Percentiles rank a stretch among this genome's conserved stretches.
Conservation (phyloP, 2,888 invertebrate genomes). For the Sthenelais limicola region DNA sequence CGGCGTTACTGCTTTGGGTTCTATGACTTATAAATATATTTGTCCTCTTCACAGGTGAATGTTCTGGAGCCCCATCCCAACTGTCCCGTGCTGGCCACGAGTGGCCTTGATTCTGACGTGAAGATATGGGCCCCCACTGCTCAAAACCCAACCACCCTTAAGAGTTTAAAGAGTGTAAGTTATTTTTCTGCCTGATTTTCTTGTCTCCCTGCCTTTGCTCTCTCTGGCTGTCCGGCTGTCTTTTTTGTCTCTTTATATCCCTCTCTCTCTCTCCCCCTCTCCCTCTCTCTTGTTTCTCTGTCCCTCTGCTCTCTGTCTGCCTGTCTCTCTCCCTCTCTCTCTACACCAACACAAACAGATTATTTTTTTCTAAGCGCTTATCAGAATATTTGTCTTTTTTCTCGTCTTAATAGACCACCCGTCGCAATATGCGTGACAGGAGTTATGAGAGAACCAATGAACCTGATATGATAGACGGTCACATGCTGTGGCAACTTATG, state of each 20-base stretch:
- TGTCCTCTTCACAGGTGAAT: constrained; percentile 89
- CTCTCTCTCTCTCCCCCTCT: too few relatives aligned
- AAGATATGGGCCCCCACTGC: constrained; percentile 89
- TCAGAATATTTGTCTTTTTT: too few relatives aligned
- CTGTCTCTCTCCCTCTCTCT: too few relatives aligned
- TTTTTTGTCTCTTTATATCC: too few relatives aligned
- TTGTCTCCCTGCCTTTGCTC: too few relatives aligned
- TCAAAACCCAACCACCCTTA: constrained; percentile 63
- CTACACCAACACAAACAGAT: too few relatives aligned
- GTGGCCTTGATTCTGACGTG: constrained; percentile 91
- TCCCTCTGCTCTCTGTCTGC: too few relatives aligned
- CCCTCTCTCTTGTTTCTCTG: too few relatives aligned
- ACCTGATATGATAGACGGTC: constrained; percentile 74
- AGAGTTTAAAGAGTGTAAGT: constrained; percentile 73
- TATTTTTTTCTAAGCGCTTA: too few relatives aligned
- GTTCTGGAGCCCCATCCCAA: constrained; percentile 92
- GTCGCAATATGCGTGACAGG: constrained; percentile 71
- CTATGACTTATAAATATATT: too few relatives aligned
- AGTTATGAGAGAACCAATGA: constrained; percentile 71
- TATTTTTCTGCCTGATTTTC: neutral
- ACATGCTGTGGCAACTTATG: constrained; percentile 75
- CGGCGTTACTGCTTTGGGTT: too few relatives aligned
- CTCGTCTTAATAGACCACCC: constrained; percentile 67
- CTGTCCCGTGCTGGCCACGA: constrained; percentile 89
- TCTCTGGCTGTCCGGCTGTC: too few relatives aligned